Evolutionary conservation across 2,113 vertebrate genomes (phyloP).

Genomic region (Sisor rabdophorus): DNA sequence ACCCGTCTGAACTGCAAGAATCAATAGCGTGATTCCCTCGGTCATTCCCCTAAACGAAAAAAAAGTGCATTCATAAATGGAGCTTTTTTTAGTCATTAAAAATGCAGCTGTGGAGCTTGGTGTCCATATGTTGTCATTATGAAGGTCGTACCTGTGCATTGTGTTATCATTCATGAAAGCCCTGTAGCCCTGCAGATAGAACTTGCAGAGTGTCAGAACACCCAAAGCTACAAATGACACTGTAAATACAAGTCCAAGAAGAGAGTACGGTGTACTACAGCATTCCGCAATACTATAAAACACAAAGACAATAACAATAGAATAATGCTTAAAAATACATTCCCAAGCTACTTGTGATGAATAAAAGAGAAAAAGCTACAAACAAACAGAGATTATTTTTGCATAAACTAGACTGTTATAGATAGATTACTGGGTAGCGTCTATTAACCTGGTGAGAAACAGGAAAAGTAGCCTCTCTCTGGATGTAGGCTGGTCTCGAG

Average conservation of each 20-base stretch:
- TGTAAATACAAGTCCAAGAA: slow-evolving; percentile 93
- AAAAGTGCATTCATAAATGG: neutral
- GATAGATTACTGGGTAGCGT: neutral
- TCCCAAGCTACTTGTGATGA: no score
- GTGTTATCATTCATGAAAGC: slow-evolving; percentile 98
- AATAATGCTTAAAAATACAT: neutral
- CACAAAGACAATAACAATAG: slow-evolving; percentile 9
- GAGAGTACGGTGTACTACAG: slow-evolving; percentile 94
- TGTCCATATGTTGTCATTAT: no score
- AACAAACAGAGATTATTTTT: neutral
- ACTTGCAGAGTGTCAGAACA: slow-evolving; percentile 97
- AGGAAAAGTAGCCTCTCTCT: slow-evolving; percentile 95
- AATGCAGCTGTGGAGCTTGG: no score
- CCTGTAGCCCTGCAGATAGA: slow-evolving; percentile 96
- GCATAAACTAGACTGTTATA: neutral
- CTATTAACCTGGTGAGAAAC: slow-evolving; percentile 86
- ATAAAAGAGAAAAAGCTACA: neutral
- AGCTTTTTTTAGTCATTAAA: no score
- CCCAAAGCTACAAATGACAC: slow-evolving; percentile 96
- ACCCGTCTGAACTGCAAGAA: slow-evolving; percentile 94
- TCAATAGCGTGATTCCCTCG: slow-evolving; percentile 90
- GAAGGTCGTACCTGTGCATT: slow-evolving; percentile 84
- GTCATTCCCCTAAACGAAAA: slow-evolving; percentile 84
- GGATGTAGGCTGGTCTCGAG: slow-evolving; percentile 91
- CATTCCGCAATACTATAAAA: slow-evolving; percentile 89